Conservation (phyloP, 1,140 invertebrate species). For the Hycleus cichorii region DNA sequence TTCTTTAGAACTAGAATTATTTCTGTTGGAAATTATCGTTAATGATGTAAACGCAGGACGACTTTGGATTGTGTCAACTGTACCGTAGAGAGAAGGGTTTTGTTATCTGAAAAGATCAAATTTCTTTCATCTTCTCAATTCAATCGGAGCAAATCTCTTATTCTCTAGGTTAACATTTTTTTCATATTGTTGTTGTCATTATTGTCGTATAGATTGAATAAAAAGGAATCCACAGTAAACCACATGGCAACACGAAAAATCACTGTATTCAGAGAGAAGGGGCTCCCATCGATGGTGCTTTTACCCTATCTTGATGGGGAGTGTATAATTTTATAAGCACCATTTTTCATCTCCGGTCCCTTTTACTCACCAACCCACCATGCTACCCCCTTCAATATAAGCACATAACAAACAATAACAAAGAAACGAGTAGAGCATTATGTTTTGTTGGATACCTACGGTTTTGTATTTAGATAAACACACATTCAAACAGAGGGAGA, state of each 20-base stretch:
- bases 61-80: neutral
- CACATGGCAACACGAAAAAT: conserved; percentile 7
- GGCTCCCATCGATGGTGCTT: conserved; percentile 8
- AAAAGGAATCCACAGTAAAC: neutral
- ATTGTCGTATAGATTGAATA: too few relatives aligned
- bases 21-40: too few relatives aligned
- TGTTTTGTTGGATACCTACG: conserved; percentile 6
- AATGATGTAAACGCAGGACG: too few relatives aligned
- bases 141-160: neutral
- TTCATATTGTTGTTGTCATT: too few relatives aligned
- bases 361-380: neutral
- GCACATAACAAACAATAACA: neutral
- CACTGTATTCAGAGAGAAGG: neutral
- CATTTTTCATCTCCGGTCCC: conserved; percentile 10
- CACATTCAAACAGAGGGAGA: conserved; percentile 2
- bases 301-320: conserved; percentile 19
- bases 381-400: conserved; percentile 11
- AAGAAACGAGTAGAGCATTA: neutral
- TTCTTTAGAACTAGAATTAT: too few relatives aligned
- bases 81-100: neutral
- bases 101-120: conserved; percentile 20
- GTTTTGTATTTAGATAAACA: conserved; percentile 18
- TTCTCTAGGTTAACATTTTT: too few relatives aligned
- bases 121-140: conserved; percentile 1
- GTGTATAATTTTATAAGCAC: conserved; percentile 17